A percentile compares a stretch with the other conserved stretches of the same genome.
Conservation (phyloP, 2,113 vertebrate species). For the Coryphaenoides rupestris region DNA sequence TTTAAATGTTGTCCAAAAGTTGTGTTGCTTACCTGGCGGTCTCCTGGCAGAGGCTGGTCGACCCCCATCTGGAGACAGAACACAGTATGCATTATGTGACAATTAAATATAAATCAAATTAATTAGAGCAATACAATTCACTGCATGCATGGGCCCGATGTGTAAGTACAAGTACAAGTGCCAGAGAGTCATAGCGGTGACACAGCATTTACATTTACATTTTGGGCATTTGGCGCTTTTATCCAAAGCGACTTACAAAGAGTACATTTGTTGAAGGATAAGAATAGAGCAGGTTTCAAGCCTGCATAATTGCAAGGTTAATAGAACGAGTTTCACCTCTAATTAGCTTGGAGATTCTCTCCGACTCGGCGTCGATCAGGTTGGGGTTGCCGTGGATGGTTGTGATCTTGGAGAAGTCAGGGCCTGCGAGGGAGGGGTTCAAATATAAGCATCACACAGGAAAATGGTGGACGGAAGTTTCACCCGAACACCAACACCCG, state of each 20-base stretch:
- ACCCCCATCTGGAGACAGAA: neutral
- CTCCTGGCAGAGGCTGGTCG: neutral
- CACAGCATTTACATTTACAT: no score
- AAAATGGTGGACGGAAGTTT: neutral
- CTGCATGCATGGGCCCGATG: neutral
- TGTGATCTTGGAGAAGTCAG: slow-evolving; percentile 67
- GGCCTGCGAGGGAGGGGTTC: slow-evolving; percentile 41
- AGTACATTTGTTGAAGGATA: no score
- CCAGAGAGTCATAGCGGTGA: slow-evolving; percentile 22
- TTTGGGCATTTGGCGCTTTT: no score
- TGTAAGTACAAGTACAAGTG: neutral
- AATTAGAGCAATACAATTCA: neutral
- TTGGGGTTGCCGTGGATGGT: slow-evolving; percentile 56
- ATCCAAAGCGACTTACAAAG: no score
- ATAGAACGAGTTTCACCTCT: no score
- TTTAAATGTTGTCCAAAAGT: neutral
- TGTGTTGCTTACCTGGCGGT: neutral
- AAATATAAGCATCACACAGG: slow-evolving; percentile 14
- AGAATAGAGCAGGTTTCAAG: no score
- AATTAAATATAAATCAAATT: neutral
- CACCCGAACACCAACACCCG: neutral
- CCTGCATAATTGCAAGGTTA: no score
- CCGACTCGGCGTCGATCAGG: slow-evolving; percentile 59
- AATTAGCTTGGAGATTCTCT: slow-evolving; percentile 70
- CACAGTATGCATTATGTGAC: neutral